phyloP scores from a whole-genome alignment of 2,888 invertebrate species.

The Lasiommata megera region DNA sequence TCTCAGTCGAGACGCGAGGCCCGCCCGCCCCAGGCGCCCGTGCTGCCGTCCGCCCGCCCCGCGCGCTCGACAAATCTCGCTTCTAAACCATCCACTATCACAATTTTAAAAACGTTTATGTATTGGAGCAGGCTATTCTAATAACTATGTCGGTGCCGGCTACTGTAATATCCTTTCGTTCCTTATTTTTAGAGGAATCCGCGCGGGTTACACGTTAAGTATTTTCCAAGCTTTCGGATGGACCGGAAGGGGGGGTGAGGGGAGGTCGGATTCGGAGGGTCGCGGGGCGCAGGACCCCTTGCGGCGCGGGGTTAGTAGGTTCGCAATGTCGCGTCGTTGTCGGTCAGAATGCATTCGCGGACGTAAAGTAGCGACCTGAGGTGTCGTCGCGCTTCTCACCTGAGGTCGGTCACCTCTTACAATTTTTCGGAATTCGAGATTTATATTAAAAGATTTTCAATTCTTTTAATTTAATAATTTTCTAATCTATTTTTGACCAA shows the following conservation, averaged over 20 bases:
- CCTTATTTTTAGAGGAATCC: slow-evolving; percentile 43
- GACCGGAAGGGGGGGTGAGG: slow-evolving; percentile 66
- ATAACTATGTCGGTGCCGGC: slow-evolving; percentile 27
- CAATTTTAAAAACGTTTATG: slow-evolving; percentile 51
- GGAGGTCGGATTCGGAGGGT: slow-evolving; percentile 72
- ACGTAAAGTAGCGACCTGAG: slow-evolving; percentile 78
- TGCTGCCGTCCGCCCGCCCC: slow-evolving; percentile 69
- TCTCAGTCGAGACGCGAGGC: slow-evolving; percentile 84
- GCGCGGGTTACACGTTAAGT: slow-evolving; percentile 69
- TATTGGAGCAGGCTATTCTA: slow-evolving; percentile 39
- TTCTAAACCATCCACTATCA: slow-evolving; percentile 43
- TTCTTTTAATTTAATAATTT: slow-evolving; percentile 7
- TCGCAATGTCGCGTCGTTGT: slow-evolving; percentile 78
- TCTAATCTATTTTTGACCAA: slow-evolving; percentile 27
- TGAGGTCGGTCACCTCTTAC: slow-evolving; percentile 66
- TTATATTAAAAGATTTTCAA: slow-evolving; percentile 1
- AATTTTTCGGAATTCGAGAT: slow-evolving; percentile 31
- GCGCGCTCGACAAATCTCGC: slow-evolving; percentile 55
- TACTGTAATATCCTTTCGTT: slow-evolving; percentile 26
- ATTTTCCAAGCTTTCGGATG: slow-evolving; percentile 78
- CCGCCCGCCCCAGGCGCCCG: slow-evolving; percentile 81
- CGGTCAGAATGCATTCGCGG: slow-evolving; percentile 81
- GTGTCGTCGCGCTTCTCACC: slow-evolving; percentile 73
- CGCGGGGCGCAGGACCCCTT: slow-evolving; percentile 77
- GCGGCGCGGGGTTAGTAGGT: slow-evolving; percentile 79